Base-by-base conservation (phyloP, 92 coral and sea anemone species). In the Galaxea fascicularis region DNA sequence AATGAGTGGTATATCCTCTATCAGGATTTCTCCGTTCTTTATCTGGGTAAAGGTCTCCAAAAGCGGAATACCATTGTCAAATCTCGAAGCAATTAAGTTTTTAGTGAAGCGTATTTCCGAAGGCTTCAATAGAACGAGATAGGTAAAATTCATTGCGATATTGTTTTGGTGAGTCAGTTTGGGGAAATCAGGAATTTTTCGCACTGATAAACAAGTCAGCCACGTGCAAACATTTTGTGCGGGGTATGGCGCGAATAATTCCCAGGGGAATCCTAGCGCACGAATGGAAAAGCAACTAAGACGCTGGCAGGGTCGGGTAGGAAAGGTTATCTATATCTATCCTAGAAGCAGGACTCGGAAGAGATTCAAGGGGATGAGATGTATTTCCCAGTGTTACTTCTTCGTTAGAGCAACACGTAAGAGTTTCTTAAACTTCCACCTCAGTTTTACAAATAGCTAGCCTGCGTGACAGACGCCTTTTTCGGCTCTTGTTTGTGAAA, bases 31-130 rank as follows among this genome's bases (percentile, higher is more conserved):
- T 52, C 95, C 93, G 62, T 95, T 91, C 77, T 85, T 73, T 44
- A 97, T 87, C 84, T 94, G 97, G 0, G 90, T 69, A 47, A 97
- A 83, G 16, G 99, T 97, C 53, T 97, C 99, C 35, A 46, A 63
- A 64, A 97, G 82, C 4, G 91, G 95, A 29, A 97, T 91, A 35
- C 96, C 98, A 76, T 95, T 95, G 79, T 97, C 98, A 73, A 97
- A 97, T 53, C 81, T 89, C 12, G 95, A 85, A n/a, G 77, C 73
- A 72, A 97, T 80, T 52, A 82, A 56, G 77, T 97, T 95, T 58
- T 92, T 74, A 5, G 94, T 94, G 46, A 97, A 97, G 63, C 92
- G 95, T 82, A 97, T 93, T 78, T 97, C 99, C 52, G 95, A 95
- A 17, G 99, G 99, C 90, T 77, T 97, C 44, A 97, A 76, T 78